These are phyloP conservation scores for Caloenas nicobarica DNA, from an alignment of 2,113 vertebrate species.

Conservation along the genomic window DNA sequence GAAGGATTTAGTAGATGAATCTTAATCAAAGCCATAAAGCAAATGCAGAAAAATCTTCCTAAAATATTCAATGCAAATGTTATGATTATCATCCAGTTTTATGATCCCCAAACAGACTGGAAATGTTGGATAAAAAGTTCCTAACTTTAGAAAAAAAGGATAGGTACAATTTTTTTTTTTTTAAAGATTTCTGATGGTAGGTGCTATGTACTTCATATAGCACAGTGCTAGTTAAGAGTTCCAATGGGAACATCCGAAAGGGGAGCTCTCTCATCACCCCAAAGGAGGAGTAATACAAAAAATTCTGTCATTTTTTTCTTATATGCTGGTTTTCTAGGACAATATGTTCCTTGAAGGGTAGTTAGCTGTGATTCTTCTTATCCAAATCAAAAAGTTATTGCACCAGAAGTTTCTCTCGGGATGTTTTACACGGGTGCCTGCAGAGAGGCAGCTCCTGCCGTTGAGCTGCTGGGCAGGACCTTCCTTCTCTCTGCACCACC, in stretches of 20 bases:
- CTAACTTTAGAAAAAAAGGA: neutral
- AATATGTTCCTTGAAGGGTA: fast-evolving
- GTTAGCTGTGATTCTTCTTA: neutral
- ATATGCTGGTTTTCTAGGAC: neutral
- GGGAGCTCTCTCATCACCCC: neutral
- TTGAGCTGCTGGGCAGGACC: neutral
- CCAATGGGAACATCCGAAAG: neutral
- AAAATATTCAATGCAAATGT: conserved; percentile 35
- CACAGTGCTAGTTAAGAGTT: neutral
- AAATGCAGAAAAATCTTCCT: conserved; percentile 35
- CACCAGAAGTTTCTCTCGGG: neutral
- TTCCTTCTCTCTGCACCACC: fast-evolving
- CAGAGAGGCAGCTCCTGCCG: neutral
- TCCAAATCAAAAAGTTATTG: neutral
- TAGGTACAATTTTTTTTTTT: neutral
- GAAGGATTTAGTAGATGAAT: conserved; percentile 28
- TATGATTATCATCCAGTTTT: neutral
- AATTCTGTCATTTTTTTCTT: fast-evolving
- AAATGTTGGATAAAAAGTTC: neutral
- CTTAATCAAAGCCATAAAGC: conserved; percentile 46
- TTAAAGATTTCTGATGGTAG: neutral
- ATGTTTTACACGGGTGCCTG: fast-evolving
- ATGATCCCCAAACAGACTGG: neutral
- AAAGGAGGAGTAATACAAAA: neutral
- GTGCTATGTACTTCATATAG: neutral